phyloP scores from a whole-genome alignment of 2,888 invertebrate genomes.

The Molorchus minor region DNA sequence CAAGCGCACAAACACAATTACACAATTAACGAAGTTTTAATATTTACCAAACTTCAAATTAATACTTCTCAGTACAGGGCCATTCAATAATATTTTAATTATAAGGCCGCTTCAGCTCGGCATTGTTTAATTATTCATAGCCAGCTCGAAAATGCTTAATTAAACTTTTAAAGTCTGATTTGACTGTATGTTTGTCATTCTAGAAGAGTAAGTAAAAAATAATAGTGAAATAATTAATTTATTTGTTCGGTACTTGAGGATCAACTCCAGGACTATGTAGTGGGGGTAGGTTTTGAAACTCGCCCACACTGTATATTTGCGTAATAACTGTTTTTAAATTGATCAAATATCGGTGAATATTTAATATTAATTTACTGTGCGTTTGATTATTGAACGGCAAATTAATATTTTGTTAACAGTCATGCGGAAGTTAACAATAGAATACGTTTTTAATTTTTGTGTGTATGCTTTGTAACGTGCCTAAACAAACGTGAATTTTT shows the following conservation, averaged over 20 bases:
- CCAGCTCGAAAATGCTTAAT: constrained; percentile 19
- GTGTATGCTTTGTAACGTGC: constrained; percentile 45
- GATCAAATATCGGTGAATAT: constrained; percentile 31
- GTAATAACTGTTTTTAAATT: no score
- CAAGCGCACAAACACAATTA: constrained; percentile 62
- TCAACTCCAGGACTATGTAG: no score
- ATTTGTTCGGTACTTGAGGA: no score
- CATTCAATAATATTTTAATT: constrained; percentile 44
- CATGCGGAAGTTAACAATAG: constrained; percentile 50
- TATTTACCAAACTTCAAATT: constrained; percentile 62
- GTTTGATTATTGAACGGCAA: constrained; percentile 37
- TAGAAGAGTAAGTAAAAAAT: no score
- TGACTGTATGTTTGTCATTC: no score
- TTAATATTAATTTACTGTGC: constrained; percentile 29
- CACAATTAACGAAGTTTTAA: constrained; percentile 62
- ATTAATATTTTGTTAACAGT: constrained; percentile 46
- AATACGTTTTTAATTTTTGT: constrained; percentile 52
- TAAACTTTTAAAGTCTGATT: constrained; percentile 21
- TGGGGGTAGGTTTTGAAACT: no score
- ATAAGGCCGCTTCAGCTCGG: constrained; percentile 13
- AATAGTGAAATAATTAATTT: no score
- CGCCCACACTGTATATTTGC: no score
- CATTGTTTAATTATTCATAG: constrained; percentile 25
- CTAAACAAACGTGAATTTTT: constrained; percentile 61
- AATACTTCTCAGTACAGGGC: constrained; percentile 57